phyloP scores from a whole-genome alignment of 2,888 invertebrate species.

The Molorchus minor region DNA sequence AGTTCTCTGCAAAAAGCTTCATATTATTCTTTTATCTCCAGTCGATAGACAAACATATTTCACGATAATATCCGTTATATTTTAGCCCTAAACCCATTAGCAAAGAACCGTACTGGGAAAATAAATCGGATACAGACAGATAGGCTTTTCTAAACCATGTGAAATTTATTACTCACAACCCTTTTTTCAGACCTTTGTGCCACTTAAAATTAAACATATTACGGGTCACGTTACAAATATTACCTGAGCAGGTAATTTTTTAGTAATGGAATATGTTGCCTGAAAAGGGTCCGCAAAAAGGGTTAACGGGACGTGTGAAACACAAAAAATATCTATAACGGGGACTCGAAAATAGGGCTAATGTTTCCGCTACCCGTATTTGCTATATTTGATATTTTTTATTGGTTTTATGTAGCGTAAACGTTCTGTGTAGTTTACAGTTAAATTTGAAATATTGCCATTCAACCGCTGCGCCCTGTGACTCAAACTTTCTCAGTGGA shows the following conservation, averaged over 20 bases:
- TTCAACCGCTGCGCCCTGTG: too few species aligned
- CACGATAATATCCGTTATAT: slow-evolving; percentile 36
- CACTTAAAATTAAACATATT: slow-evolving; percentile 31
- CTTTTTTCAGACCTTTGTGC: slow-evolving; percentile 31
- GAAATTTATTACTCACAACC: slow-evolving; percentile 46
- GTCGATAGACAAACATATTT: slow-evolving; percentile 33
- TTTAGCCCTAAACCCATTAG: slow-evolving; percentile 41
- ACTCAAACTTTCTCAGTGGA: too few species aligned
- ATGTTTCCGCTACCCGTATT: slow-evolving; percentile 7
- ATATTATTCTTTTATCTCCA: slow-evolving; percentile 20
- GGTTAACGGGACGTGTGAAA: slow-evolving; percentile 43
- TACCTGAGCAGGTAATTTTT: slow-evolving; percentile 40
- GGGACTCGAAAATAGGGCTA: slow-evolving; percentile 2
- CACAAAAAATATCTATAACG: slow-evolving; percentile 24
- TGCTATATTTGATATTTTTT: slow-evolving; percentile 7
- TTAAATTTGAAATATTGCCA: neutral
- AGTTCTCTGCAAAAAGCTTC: neutral
- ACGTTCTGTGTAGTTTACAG: neutral
- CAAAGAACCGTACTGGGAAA: slow-evolving; percentile 39
- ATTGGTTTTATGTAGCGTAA: slow-evolving; percentile 24
- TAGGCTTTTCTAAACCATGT: slow-evolving; percentile 47
- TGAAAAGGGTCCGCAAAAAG: slow-evolving; percentile 40
- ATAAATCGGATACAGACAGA: slow-evolving; percentile 46
- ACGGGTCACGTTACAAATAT: slow-evolving; percentile 31
- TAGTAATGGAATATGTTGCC: slow-evolving; percentile 38